phyloP scores from a whole-genome alignment of 2,888 invertebrate species.

The Neoascia interrupta region DNA sequence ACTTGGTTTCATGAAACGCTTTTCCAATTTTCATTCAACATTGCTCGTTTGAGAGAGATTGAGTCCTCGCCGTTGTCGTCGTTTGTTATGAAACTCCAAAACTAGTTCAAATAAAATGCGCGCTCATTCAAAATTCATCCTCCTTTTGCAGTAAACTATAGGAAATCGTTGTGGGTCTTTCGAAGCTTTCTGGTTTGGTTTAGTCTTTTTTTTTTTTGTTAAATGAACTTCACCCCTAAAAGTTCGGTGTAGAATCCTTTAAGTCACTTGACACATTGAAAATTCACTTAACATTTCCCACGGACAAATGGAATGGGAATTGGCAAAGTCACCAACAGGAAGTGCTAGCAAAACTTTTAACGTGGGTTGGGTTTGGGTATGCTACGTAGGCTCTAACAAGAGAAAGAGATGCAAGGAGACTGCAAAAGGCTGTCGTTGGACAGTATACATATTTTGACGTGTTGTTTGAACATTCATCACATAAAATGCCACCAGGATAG shows the following conservation, averaged over 20 bases:
- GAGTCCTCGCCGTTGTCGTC: slow-evolving; percentile 4
- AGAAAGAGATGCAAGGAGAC: no score
- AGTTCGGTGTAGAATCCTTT: slow-evolving; percentile 51
- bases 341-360: no score
- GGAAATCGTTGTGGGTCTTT: not conserved
- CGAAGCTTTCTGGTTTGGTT: slow-evolving; percentile 3
- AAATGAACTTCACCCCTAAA: no score
- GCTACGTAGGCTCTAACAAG: no score
- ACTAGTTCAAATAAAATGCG: slow-evolving; percentile 33
- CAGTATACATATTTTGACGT: no score
- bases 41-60: not conserved
- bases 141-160: not conserved
- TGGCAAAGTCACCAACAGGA: slow-evolving; percentile 30
- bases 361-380: no score
- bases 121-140: slow-evolving; percentile 35
- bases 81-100: slow-evolving; percentile 25
- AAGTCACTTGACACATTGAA: slow-evolving; percentile 61
- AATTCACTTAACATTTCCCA: slow-evolving; percentile 63
- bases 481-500: no score
- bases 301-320: slow-evolving; percentile 59
- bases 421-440: no score
- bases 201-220: not conserved
- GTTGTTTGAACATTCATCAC: no score
- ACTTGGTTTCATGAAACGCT: slow-evolving; percentile 17
- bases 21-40: slow-evolving; percentile 36